Percentiles rank a stretch among this genome's conserved stretches.
phyloP scores from a whole-genome alignment of 2,797 vertebrate genomes.

The Rhinella marina region DNA sequence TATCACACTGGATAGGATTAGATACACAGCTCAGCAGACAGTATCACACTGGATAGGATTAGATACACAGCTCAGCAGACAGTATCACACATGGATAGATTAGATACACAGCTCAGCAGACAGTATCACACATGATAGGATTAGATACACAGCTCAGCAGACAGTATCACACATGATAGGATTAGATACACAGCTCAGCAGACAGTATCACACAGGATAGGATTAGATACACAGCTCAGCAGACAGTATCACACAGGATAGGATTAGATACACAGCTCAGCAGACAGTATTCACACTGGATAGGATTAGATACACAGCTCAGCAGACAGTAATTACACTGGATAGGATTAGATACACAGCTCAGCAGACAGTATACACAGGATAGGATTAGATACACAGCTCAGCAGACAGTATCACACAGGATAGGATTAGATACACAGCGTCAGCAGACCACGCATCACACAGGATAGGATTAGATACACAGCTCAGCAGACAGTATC shows the following conservation, averaged over 20 bases:
- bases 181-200: not conserved
- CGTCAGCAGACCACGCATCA: too few relatives aligned
- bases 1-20: too few relatives aligned
- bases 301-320: not conserved
- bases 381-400: not conserved
- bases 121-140: not conserved
- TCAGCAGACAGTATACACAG: not conserved
- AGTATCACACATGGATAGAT: not conserved
- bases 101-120: not conserved
- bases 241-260: not conserved
- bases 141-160: not conserved
- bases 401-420: not conserved
- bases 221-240: not conserved
- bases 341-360: not conserved
- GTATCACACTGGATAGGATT: too few relatives aligned
- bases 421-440: not conserved
- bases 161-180: not conserved
- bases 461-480: slow-evolving; percentile 4
- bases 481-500: not conserved
- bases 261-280: not conserved
- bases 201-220: not conserved
- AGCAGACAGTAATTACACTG: not conserved
- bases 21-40: too few relatives aligned
- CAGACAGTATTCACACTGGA: not conserved
- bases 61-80: not conserved